A percentile compares a stretch with the other conserved stretches of the same genome.
Conservation (phyloP, 2,888 invertebrate species). For the Nemurella pictetii region DNA sequence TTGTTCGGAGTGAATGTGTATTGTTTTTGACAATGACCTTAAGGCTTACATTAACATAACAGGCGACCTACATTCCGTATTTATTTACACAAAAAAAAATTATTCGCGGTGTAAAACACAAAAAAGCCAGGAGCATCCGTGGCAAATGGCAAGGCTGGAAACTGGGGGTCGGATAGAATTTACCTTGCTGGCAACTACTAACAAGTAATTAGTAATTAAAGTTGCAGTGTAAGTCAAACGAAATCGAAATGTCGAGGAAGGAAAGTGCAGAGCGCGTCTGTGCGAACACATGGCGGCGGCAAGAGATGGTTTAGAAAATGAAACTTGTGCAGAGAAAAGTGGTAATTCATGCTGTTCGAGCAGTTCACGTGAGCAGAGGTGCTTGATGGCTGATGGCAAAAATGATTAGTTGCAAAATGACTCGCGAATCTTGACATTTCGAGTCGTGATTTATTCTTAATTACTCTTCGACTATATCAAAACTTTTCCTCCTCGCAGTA, state of each 20-base stretch:
- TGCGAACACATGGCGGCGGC: neutral
- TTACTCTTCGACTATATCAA: neutral
- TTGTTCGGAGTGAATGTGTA: neutral
- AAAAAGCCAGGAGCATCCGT: neutral
- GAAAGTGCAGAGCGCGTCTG: neutral
- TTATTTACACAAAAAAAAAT: neutral
- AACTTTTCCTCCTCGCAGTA: neutral
- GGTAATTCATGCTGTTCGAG: conserved; percentile 1
- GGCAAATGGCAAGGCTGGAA: neutral
- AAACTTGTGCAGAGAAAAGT: conserved; percentile 6
- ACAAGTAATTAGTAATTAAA: neutral
- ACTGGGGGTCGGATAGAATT: neutral
- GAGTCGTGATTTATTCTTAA: neutral
- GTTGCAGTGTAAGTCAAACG: neutral
- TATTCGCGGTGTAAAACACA: neutral
- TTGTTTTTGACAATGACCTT: neutral
- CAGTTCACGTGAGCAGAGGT: neutral
- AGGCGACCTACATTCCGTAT: neutral
- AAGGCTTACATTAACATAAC: neutral
- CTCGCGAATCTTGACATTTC: neutral
- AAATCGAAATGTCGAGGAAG: neutral
- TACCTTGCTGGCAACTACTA: neutral
- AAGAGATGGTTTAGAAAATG: conserved; percentile 10
- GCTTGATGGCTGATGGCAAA: neutral
- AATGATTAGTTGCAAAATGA: neutral